phyloP scores from a whole-genome alignment of 2,888 invertebrate species.

The Cosmorhoe ocellata region DNA sequence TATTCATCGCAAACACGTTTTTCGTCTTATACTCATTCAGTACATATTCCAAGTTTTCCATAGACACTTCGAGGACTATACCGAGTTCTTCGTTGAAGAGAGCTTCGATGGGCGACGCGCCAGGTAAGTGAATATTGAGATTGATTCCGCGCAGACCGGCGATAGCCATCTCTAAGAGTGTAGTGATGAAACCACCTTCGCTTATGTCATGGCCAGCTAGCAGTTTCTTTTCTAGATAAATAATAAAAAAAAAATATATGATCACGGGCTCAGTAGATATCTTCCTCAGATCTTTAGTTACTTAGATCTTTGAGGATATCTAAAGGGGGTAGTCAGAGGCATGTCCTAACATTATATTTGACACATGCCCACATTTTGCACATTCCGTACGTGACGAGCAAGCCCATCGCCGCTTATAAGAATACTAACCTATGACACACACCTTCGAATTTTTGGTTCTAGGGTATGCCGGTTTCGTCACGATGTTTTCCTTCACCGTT shows the following conservation, averaged over 20 bases:
- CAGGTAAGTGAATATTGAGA: slow-evolving; percentile 78
- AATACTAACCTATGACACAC: too few species aligned
- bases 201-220: slow-evolving; percentile 97
- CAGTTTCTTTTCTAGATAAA: slow-evolving; percentile 83
- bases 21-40: slow-evolving; percentile 82
- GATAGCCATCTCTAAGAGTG: slow-evolving; percentile 97
- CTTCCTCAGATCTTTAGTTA: too few species aligned
- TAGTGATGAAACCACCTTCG: slow-evolving; percentile 96
- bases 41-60: slow-evolving; percentile 80
- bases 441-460: too few species aligned
- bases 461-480: too few species aligned
- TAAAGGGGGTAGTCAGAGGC: too few species aligned
- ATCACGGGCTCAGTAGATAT: too few species aligned
- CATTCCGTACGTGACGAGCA: too few species aligned
- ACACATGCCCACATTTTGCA: too few species aligned
- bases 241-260: background rate
- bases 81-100: slow-evolving; percentile 94
- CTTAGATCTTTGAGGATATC: too few species aligned
- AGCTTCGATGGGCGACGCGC: slow-evolving; percentile 83
- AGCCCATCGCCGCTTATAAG: too few species aligned
- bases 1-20: slow-evolving; percentile 84
- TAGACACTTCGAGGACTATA: slow-evolving; percentile 89
- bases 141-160: slow-evolving; percentile 92
- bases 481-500: too few species aligned
- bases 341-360: too few species aligned